Evolutionary conservation across 2,113 vertebrate genomes (phyloP).

Genomic region (Coptodon bakossiorum): DNA sequence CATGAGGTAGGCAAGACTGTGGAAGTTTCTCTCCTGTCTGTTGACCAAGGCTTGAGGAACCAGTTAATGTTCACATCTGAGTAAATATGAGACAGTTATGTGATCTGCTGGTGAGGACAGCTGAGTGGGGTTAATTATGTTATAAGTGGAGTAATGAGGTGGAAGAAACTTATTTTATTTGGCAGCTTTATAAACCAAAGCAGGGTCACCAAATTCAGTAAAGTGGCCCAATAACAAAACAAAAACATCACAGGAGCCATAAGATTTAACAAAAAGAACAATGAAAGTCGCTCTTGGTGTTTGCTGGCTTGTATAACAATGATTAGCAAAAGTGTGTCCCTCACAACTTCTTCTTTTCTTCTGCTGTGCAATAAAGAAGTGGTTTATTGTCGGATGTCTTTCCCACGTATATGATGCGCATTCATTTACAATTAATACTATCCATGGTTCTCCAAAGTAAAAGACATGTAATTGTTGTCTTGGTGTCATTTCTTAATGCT

Average conservation of each 20-base stretch:
- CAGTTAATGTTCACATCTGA: rapidly evolving
- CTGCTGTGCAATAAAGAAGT: neutral
- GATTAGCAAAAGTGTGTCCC: neutral
- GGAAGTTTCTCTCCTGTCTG: neutral
- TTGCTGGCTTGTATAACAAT: neutral
- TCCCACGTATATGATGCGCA: rapidly evolving
- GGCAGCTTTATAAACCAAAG: neutral
- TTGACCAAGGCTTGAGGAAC: neutral
- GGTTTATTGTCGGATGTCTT: neutral
- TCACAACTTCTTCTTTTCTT: neutral
- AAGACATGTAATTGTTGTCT: rapidly evolving
- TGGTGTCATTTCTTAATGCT: neutral
- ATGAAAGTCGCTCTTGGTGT: neutral
- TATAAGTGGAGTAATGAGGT: rapidly evolving
- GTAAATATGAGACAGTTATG: neutral
- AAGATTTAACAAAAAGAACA: neutral
- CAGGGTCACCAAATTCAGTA: neutral
- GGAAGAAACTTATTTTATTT: neutral
- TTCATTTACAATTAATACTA: neutral
- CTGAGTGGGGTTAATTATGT: neutral
- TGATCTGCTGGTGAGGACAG: neutral
- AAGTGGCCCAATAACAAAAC: neutral
- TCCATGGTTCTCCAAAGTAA: neutral
- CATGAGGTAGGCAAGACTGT: neutral
- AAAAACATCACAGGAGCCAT: neutral